A percentile compares a stretch with the other conserved stretches of the same genome.
These are phyloP conservation scores for Globicephala melas DNA, from an alignment of 2,113 vertebrate species.

Conservation along the genomic window DNA sequence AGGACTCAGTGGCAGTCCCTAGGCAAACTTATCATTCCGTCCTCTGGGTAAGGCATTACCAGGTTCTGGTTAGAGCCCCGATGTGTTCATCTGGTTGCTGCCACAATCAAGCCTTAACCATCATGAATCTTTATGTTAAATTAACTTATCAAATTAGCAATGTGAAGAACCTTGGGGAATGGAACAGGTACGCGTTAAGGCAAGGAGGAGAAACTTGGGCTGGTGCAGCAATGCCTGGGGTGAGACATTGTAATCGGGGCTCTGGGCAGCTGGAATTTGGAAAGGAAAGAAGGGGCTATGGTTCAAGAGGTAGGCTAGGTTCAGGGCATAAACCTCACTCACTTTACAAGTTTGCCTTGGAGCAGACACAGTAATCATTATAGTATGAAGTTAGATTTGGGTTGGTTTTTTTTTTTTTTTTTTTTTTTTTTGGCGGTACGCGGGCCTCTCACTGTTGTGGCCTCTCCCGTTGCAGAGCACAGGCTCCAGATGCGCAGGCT, in stretches of 20 bases:
- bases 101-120: neutral
- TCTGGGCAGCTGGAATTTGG: neutral
- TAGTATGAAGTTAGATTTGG: neutral
- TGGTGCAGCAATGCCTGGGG: neutral
- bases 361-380: neutral
- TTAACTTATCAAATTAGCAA: neutral
- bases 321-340: neutral
- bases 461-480: too few relatives aligned
- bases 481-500: too few relatives aligned
- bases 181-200: neutral
- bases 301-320: neutral
- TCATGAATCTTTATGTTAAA: neutral
- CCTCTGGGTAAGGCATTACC: neutral
- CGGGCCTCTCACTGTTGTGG: too few relatives aligned
- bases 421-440: too few relatives aligned
- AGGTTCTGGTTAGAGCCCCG: neutral
- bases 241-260: neutral
- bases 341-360: neutral
- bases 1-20: neutral
- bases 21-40: too few relatives aligned
- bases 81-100: neutral
- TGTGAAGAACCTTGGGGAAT: neutral
- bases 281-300: neutral
- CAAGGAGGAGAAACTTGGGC: neutral
- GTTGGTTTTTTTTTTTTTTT: too few relatives aligned